Base-by-base conservation (phyloP, 2,797 vertebrate genomes). In the Pseudocheirus occidentalis region DNA sequence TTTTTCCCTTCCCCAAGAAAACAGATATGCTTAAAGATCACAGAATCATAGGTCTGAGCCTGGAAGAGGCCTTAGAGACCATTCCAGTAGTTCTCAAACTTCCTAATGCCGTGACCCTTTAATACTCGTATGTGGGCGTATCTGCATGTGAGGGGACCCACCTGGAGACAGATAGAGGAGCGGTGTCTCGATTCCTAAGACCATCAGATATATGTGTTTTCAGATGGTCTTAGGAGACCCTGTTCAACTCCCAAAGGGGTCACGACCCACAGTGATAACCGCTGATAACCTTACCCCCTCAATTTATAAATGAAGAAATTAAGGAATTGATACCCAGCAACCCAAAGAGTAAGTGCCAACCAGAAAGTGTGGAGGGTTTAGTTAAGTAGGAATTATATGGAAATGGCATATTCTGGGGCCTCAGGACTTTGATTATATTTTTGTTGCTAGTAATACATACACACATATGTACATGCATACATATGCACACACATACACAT, bases 1-100 rank as follows among this genome's bases (percentile, higher is more conserved):
- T 46, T 31, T 91, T 94, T 94, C 54, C 21, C 40, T 90, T 95
- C 52, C 56, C 66, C 6, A 40, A 92, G 92, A 93, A 92, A 50
- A 92, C 73, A 93, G 89, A 40, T 58, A 66, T 66, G 34, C 34
- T 16, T 66, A 34, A 66, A 28, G 28, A 29, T 58, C 57, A 29
- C 29, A 58, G 62, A n/a, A 66, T 34, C 34, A 18, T 18, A n/a
- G 62, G 1, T 11, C n/a, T 11, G n/a, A 4, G 10, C 9, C 57
- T 58, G 21, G 28, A 58, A 66, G 34, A 14, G 34, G n/a, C 34
- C 34, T 66, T n/a, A n/a, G 14, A n/a, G 3, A 16, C 14, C 62
- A 66, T n/a, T 16, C n/a, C n/a, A n/a, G n/a, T n/a, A n/a, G n/a
- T n/a, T n/a, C n/a, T n/a, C n/a, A n/a, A n/a, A n/a, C n/a, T n/a